Base-by-base conservation (phyloP, 2,113 vertebrate genomes). In the Pteropus alecto region DNA sequence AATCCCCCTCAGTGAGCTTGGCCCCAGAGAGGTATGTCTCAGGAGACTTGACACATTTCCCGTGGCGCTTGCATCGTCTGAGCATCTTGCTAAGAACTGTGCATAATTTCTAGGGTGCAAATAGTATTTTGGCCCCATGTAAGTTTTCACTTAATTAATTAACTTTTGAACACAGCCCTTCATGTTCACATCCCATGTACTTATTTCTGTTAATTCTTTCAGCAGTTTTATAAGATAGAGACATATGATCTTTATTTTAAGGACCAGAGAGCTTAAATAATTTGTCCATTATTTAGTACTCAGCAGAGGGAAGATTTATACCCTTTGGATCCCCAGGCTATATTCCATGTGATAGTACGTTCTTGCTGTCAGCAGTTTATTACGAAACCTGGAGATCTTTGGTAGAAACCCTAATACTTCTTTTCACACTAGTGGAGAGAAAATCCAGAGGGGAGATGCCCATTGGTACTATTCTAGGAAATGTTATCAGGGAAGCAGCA, bases 211-310 rank as follows among this genome's bases (percentile, higher is more conserved):
- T 41, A 7, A 68, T 94, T 76, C 74, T 73, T 88, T 13, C 41
- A 73, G 24, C 2, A 15, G 4, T 51, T 89, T 48, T 94, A 0
- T 68, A 63, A 58, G n/a, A 63, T 21, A 41, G 18, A 70, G 15
- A 33, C 7, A 41, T 0, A 0, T 35, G 43, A 18, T n/a, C 67
- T 88, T 11, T 67, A 30, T 89, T 58, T 71, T 58, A 56, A 88
- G 86, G 86, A 35, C 61, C 38, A 48, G n/a, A 65, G 67, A 89
- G 35, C 30, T 87, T 63, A 68, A 73, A 16, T 63, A 43, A 56
- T 8, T 21, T 81, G 43, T 41, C 9, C 0, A 0, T 18, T 70
- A 38, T 5, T 2, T 68, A 12, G 16, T 77, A 30, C 13, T 10
- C 26, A 78, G 18, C 19, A 51, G 6, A 58, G 63, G 48, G 28